Percentiles rank a stretch among this genome's conserved stretches.
Conservation (phyloP, 2,113 vertebrate species). For the Eupsittula cactorum region DNA sequence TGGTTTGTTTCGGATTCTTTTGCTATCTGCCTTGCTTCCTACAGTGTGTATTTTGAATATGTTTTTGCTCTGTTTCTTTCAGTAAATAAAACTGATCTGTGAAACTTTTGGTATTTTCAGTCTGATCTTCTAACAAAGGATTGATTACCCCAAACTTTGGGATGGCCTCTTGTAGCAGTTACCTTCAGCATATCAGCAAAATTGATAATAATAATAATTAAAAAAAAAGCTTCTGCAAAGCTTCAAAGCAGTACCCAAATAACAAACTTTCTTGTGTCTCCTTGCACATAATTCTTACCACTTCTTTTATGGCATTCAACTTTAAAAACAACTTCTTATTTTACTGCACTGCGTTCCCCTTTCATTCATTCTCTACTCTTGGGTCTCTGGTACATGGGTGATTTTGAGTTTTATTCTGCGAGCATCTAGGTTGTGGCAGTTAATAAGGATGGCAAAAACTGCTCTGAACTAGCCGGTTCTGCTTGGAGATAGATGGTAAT, state of each 20-base stretch:
- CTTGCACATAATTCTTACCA: not conserved
- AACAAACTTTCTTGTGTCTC: not conserved
- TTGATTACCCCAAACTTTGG: not conserved
- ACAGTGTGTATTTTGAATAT: not conserved
- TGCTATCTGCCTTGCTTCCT: not conserved
- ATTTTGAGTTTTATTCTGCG: not conserved
- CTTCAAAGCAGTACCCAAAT: not conserved
- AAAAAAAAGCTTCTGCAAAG: not conserved
- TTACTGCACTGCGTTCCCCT: not conserved
- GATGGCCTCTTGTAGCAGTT: not conserved
- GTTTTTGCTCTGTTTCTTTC: not conserved
- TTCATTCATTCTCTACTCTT: not conserved
- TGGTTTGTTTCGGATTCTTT: not conserved
- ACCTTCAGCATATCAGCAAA: not conserved
- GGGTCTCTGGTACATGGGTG: not conserved
- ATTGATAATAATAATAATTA: not conserved
- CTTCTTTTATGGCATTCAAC: not conserved
- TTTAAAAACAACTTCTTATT: not conserved
- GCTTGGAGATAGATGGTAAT: not conserved
- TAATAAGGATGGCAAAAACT: not conserved
- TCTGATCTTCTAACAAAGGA: not conserved
- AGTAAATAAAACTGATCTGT: not conserved
- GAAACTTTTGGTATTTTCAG: not conserved
- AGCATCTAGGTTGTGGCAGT: not conserved
- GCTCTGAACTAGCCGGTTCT: not conserved